Evolutionary conservation across 2,797 vertebrate genomes (phyloP), one percentile per base, ranked within the genome.

Genomic region (Enteromius treurensis): DNA sequence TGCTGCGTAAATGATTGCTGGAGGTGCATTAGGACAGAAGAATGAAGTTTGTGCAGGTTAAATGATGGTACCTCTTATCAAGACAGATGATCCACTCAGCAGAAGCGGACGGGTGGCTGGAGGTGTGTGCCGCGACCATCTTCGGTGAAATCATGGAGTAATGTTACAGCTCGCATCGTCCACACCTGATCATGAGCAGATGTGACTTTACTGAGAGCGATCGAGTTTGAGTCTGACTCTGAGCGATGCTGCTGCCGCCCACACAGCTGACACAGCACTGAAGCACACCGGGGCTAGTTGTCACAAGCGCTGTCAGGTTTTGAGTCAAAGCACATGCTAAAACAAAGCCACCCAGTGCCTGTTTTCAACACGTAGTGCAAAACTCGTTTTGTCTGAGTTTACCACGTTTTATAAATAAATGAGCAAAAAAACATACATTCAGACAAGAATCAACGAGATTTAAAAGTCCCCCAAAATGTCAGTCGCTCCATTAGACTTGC

Each of bases 21-120:
- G 58, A 80, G 51, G 67, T 21, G 15, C 69, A 49, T 58, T 29
- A 26, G 32, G 23, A 9, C 17, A 21, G 47, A 49, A 10, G 42
- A 14, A 26, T 79, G 29, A 71, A 53, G 53, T 64, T 84, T 62
- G 29, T 62, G 67, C 34, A 17, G 42, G 21, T 9, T 42, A 17
- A 26, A 51, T 15, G 67, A 49, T 23, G 89, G 88, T 96, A 98
- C 97, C 97, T 97, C 91, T 99, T 98, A 93, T 98, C 97, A 90
- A 99, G 93, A 91, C 97, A 97, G 87, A 96, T 92, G 89, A 98
- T 96, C 97, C 97, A 98, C 91, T 97, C 97, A 87, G 95, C 91
- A 79, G 97, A 96, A 86, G 97, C 95, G 78, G 96, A 93, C 78
- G 97, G 92, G 92, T 96, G 96, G 82, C 96, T 94, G 82, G 94